Percentiles rank a stretch among this genome's conserved stretches.
Evolutionary conservation across 2,888 invertebrate genomes (phyloP).

Genomic region (Acanthoscelides obtectus): DNA sequence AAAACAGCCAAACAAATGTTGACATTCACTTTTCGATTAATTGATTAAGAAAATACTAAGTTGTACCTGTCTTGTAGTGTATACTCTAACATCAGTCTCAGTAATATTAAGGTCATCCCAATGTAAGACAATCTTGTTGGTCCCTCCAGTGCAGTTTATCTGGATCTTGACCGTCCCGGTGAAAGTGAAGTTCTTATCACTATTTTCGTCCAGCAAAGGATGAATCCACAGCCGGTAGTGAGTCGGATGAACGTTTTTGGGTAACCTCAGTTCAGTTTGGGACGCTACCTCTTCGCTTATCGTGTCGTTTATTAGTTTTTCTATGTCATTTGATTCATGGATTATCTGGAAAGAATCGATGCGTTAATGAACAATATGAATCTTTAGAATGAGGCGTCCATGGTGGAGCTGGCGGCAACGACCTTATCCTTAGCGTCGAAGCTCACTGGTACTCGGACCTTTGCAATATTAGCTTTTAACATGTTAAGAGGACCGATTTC

Average conservation of each 20-base stretch:
- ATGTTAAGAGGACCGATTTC: too few species aligned
- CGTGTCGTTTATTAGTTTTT: conserved; percentile 39
- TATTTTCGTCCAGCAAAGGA: conserved; percentile 38
- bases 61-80: conserved; percentile 22
- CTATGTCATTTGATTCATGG: conserved; percentile 37
- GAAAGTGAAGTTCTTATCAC: conserved; percentile 39
- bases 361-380: too few species aligned
- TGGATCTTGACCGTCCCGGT: conserved; percentile 38
- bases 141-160: conserved; percentile 34
- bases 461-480: too few species aligned
- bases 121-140: conserved; percentile 39
- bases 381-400: too few species aligned
- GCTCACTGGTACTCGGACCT: too few species aligned
- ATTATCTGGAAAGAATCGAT: conserved; percentile 27
- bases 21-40: too few species aligned
- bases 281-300: conserved; percentile 31
- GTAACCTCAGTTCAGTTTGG: conserved; percentile 35
- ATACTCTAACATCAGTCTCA: conserved; percentile 31
- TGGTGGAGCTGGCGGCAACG: too few species aligned
- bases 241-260: conserved; percentile 32
- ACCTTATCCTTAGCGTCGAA: too few species aligned
- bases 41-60: too few species aligned
- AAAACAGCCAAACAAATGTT: too few species aligned
- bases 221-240: conserved; percentile 39
- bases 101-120: conserved; percentile 36